Base-by-base conservation (phyloP, 2,797 vertebrate species). In the Neostethus bicornis region DNA sequence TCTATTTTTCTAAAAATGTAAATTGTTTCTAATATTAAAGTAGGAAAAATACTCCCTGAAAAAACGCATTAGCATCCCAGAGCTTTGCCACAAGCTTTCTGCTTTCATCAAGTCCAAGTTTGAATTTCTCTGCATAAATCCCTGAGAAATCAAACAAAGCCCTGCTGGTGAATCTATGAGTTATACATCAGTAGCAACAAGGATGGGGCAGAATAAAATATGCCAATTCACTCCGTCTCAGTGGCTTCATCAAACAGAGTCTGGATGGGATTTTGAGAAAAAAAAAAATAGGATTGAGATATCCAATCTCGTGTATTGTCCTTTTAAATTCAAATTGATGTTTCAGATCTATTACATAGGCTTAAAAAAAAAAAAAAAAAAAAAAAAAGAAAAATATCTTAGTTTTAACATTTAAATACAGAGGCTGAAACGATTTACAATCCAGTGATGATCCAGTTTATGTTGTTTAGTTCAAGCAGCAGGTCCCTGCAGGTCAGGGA, bases 121-220 rank as follows among this genome's bases (percentile, higher is more conserved):
- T 61, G 79, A 80, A 85, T 73, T 83, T 81, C 75, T 85, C 78
- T 81, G 86, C 87, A 77, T 64, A 77, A 77, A 84, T 89, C 87
- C 86, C 87, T 77, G 83, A 81, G 78, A 87, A 86, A 83, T 87
- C 84, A 87, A 87, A 88, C 84, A 86, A 85, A 89, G 79, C 74
- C 84, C 75, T 80, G 83, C 84, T 87, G 86, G 70, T 89, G 54
- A 72, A 43, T 70, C 80, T 77, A 74, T 84, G 82, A 85, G 81
- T 87, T 88, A 77, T 84, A 84, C 87, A 80, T 84, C 82, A 77
- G 72, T 82, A 75, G 79, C 77, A 73, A 70, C 69, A 67, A 70
- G 73, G 69, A 80, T 70, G 77, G 66, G 49, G 57, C 74, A 70
- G 61, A 72, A 65, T 82, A 64, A 85, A 87, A 86, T 83, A 79